Evolutionary conservation across 2,113 vertebrate genomes (phyloP).

Genomic region (Falco punctatus): DNA sequence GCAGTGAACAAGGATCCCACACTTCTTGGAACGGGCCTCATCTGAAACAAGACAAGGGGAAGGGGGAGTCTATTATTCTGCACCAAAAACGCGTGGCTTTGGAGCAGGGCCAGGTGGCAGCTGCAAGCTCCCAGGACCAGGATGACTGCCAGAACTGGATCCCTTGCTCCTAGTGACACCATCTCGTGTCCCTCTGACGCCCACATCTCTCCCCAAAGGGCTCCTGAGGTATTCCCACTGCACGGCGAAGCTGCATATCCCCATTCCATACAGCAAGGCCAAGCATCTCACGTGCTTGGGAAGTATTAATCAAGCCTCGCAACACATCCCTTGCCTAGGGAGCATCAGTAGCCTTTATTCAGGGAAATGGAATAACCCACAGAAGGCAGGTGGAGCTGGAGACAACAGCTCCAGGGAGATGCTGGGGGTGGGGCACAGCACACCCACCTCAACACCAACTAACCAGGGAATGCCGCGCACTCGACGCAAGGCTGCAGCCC

Average conservation of each 20-base stretch:
- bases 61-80: slow-evolving; percentile 45
- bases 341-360: not conserved
- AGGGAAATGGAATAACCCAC: not conserved
- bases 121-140: not conserved
- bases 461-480: not conserved
- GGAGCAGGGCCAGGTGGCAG: slow-evolving; percentile 37
- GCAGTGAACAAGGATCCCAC: slow-evolving; percentile 97
- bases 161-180: not conserved
- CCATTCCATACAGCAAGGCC: not conserved
- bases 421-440: not conserved
- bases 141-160: not conserved
- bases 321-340: not conserved
- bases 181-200: not conserved
- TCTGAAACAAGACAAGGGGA: slow-evolving; percentile 82
- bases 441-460: not conserved
- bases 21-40: slow-evolving; percentile 97
- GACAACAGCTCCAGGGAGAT: not conserved
- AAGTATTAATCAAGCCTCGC: not conserved
- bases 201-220: not conserved
- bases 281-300: not conserved
- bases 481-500: not conserved
- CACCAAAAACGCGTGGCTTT: not conserved
- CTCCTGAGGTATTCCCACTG: not conserved
- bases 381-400: not conserved
- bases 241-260: not conserved